Evolutionary conservation across 2,113 vertebrate genomes (phyloP).

Genomic region (Nannobrachium achirus): DNA sequence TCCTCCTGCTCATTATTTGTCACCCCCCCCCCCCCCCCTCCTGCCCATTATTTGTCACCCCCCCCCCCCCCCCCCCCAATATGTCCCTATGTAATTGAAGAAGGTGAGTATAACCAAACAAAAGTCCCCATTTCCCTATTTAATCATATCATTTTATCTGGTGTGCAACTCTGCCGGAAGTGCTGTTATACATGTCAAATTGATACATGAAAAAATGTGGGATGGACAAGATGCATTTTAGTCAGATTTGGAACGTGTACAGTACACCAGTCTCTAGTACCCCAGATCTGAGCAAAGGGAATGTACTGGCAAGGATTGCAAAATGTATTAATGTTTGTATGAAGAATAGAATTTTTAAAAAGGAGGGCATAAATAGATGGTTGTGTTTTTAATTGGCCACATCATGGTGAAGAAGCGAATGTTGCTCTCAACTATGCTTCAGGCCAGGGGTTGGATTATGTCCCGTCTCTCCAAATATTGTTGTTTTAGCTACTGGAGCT

Average conservation of each 20-base stretch:
- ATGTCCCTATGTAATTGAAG: slow-evolving; percentile 22
- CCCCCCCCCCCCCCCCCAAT: too few relatives aligned
- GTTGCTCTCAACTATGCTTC: slow-evolving; percentile 9
- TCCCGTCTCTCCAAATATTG: neutral
- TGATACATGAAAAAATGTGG: slow-evolving; percentile 45
- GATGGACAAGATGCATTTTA: slow-evolving; percentile 35
- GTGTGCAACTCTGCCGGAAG: slow-evolving; percentile 5
- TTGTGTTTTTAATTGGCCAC: slow-evolving; percentile 14
- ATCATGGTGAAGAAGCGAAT: slow-evolving; percentile 20
- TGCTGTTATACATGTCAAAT: slow-evolving; percentile 44
- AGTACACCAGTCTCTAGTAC: slow-evolving; percentile 72
- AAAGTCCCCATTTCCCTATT: neutral
- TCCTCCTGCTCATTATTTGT: slow-evolving; percentile 5
- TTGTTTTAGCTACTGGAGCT: slow-evolving; percentile 1
- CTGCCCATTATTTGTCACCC: slow-evolving; percentile 6
- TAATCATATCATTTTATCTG: too few relatives aligned
- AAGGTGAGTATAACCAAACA: neutral
- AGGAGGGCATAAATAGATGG: neutral
- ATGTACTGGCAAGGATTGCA: slow-evolving; percentile 32
- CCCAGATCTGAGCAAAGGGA: slow-evolving; percentile 59
- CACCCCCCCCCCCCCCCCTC: neutral
- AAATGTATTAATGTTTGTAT: slow-evolving; percentile 24
- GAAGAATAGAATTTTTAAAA: neutral
- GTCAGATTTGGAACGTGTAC: slow-evolving; percentile 60
- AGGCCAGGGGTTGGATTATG: slow-evolving; percentile 29